A percentile compares a stretch with the other conserved stretches of the same genome.
Evolutionary conservation across 2,797 vertebrate species (phyloP).

Genomic region (Malacoctenus gilli): DNA sequence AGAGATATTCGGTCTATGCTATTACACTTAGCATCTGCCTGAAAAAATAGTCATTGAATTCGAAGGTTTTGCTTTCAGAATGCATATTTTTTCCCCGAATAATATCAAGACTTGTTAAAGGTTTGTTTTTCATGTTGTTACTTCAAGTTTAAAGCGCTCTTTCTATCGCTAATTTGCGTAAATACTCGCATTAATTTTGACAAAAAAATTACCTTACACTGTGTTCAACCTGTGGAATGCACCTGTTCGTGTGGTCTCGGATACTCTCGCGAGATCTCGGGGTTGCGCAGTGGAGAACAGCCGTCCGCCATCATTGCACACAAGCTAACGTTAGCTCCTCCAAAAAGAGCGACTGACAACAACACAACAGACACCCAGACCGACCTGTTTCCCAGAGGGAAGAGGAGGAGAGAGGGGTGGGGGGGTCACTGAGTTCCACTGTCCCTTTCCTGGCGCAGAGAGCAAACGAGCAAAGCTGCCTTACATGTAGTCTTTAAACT

Average conservation of each 20-base stretch:
- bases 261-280: slow-evolving; percentile 73
- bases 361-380: slow-evolving; percentile 55
- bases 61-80: no score
- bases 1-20: no score
- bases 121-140: no score
- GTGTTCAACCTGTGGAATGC: slow-evolving; percentile 59
- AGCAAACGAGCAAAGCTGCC: slow-evolving; percentile 60
- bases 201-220: no score
- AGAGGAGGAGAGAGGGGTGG: no score
- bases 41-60: no score
- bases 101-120: no score
- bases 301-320: slow-evolving; percentile 88
- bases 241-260: slow-evolving; percentile 53
- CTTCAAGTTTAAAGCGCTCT: no score
- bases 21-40: no score
- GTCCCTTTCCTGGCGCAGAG: slow-evolving; percentile 57
- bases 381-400: slow-evolving; percentile 59
- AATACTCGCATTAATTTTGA: no score
- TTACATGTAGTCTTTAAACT: slow-evolving; percentile 79
- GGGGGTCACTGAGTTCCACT: slow-evolving; percentile 67
- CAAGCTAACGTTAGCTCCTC: slow-evolving; percentile 73
- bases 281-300: slow-evolving; percentile 87
- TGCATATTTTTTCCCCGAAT: no score
- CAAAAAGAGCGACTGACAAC: slow-evolving; percentile 74
- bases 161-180: no score